Conservation (phyloP, 2,888 invertebrate species). For the Xanthorhoe designata region DNA sequence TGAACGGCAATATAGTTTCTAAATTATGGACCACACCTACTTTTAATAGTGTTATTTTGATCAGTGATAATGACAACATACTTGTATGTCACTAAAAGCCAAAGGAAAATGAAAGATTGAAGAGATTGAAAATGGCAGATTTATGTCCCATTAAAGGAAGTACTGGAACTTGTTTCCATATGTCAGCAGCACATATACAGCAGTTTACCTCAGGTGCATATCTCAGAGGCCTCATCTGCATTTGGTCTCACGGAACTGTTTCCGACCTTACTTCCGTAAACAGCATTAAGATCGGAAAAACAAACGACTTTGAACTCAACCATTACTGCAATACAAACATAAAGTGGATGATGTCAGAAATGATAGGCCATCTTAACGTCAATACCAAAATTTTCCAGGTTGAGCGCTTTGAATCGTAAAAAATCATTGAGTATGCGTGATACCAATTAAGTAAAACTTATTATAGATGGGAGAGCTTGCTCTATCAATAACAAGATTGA, state of each 20-base stretch:
- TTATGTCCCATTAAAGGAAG: no score
- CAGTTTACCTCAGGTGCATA: conserved; percentile 23
- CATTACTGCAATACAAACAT: conserved; percentile 13
- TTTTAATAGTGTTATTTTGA: neutral
- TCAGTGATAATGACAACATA: no score
- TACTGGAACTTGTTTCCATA: no score
- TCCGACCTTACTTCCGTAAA: conserved; percentile 65
- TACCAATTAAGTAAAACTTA: neutral
- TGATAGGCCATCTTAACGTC: neutral
- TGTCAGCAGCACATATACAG: no score
- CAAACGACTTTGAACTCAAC: conserved; percentile 28
- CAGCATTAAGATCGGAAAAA: conserved; percentile 44
- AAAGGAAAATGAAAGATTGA: no score
- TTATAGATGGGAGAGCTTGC: conserved; percentile 5
- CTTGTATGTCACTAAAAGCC: no score
- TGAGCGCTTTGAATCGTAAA: neutral
- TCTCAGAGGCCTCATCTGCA: conserved; percentile 47
- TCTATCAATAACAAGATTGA: conserved; percentile 33
- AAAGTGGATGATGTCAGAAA: neutral
- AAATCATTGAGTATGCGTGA: no score
- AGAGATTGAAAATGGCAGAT: no score
- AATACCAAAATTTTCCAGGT: neutral
- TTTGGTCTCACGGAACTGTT: conserved; percentile 50
- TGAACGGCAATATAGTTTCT: conserved; percentile 2
- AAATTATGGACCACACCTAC: neutral